Base-by-base conservation (phyloP, 2,888 invertebrate species). In the Halictus quadricinctus region DNA sequence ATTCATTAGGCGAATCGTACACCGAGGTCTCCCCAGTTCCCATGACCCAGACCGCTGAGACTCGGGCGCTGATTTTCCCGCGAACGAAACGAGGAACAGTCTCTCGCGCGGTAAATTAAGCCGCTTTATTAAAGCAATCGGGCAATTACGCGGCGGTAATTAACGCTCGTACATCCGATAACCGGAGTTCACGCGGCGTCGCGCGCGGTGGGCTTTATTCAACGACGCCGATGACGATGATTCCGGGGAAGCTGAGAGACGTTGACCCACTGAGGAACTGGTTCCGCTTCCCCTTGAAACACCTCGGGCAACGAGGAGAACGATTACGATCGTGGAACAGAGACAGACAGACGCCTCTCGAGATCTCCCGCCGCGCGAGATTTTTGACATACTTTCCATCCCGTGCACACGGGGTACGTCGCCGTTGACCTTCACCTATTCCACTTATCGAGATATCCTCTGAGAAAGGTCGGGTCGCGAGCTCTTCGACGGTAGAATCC, bases 241-340 rank as follows among this genome's bases (percentile, higher is more conserved):
- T 18, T 25, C 81, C 72, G 85, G 81, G 84, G 90, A 90, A 90
- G 90, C 89, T 89, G 90, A 89, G 78, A 92, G 93, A 93, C 93
- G 93, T 93, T 94, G 94, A 94, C 94, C 94, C 93, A 94, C 94
- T 94, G 91, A 91, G 90, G 84, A 94, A 94, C 94, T 93, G 94
- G 94, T 94, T 94, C 92, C 93, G 92, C 93, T 94, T 94, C 93
- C 92, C 93, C 93, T 93, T 91, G 91, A 79, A 90, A 87, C 91
- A 84, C 87, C 88, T 84, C 84, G 80, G 66, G 76, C 79, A 72
- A 78, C 72, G 77, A 48, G 77, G 80, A 78, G 80, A 81, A 80
- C 25, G 84, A 80, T 77, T 79, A 75, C 54, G n/a, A 74, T 36
- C 69, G 77, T 0, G 54, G 73, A 72, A 41, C 79, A 72, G 84